Base-by-base conservation (phyloP, 1,140 invertebrate genomes). In the Druon quercuslanigerum region DNA sequence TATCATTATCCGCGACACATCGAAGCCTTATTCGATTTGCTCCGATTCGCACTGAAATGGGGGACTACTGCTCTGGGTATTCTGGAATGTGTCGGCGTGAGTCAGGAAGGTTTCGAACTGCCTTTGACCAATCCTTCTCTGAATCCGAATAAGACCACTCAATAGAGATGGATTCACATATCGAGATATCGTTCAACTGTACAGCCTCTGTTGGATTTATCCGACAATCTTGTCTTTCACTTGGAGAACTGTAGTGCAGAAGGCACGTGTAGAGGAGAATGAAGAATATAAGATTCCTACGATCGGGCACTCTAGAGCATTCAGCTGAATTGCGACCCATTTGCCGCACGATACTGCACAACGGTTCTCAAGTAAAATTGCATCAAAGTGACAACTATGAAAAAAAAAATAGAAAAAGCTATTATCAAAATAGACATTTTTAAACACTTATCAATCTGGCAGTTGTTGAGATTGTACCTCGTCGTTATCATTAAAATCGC, bases 1-100 rank as follows among this genome's bases (percentile, higher is more conserved):
- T 85, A 84, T 83, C 83, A 76, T 73, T 81, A 74, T 78, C 78
- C 76, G 75, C 76, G 75, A 60, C 20, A 71, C 76, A 78, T 80
- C 76, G 83, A 84, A 84, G 80, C 84, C 80, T 82, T 83, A 83
- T 83, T 84, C 75, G 78, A 81, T 83, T 82, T 80, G 75, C 75
- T 82, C 71, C 79, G 77, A 86, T 86, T 84, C 82, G 73, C 75
- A 76, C 81, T 81, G 77, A 84, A 84, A 81, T 78, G 76, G 52
- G 76, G 78, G 79, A 79, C 79, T 81, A 82, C 77, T 79, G 77
- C 82, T 82, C 77, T 54, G 74, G 79, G 78, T 81, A 72, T 77
- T 54, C 77, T 19, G 77, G 78, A 82, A 82, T 79, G 77, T 60
- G 17, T 76, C n/a, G 19, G 60, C 17, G 4, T 33, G 25, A 56